Evolutionary conservation across 2,797 vertebrate genomes (phyloP), one percentile per base, ranked within the genome.

Genomic region (Arremon brunneinucha): DNA sequence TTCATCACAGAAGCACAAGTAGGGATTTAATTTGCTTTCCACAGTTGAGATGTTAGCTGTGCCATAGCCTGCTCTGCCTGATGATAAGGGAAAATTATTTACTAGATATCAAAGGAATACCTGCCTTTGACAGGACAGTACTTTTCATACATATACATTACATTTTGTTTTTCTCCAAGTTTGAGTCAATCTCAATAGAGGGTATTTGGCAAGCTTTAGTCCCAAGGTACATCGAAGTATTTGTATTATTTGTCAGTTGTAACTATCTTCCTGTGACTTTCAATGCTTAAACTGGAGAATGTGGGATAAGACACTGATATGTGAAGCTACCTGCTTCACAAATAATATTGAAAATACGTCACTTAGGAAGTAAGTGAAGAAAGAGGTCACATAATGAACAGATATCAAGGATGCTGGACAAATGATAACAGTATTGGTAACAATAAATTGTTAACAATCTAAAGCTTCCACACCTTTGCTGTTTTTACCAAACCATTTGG

Each of bases 1-100:
- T 96, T 96, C 57, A 86, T 83, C 79, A 85, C 21, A 75, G 72
- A 95, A 94, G 72, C 64, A 52, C 72, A 88, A 65, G 55, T 28
- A 88, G 68, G 91, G 78, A 80, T 90, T 96, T 90, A 86, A 96
- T 94, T 94, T 94, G 91, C 77, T 94, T 91, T 70, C 50, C 43
- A 53, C 65, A 28, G 16, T 28, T 86, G 60, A 95, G 52, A 74
- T 0, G 2, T 56, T 39, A 56, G 64, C 68, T 46, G 72, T 52
- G 93, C 81, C 93, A 82, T 24, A 80, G 35, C 57, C 91, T 82
- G 63, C 39, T 87, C 71, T 92, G 71, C 16, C 49, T 86, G 68
- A 35, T 76, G 77, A 89, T n/a, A 87, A 68, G 26, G 34, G 41
- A 43, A 89, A 88, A 91, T 79, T 77, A 91, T 90, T 92, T 91